Base-by-base conservation (phyloP, 2,888 invertebrate genomes). In the Epiperipatus broadwayi region DNA sequence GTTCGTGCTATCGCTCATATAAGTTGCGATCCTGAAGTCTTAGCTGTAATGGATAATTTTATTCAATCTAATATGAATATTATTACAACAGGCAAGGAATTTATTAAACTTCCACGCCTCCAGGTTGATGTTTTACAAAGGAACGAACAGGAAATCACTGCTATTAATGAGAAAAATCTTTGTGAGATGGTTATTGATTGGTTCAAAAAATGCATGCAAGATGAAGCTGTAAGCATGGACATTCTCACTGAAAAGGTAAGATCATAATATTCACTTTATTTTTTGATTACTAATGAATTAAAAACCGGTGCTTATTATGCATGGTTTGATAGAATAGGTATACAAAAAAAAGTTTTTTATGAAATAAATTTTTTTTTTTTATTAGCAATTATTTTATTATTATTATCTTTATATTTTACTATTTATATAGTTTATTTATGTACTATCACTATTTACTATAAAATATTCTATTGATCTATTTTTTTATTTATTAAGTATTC, bases 81-180 rank as follows among this genome's bases (percentile, higher is more conserved):
- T 3, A 2, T 8, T 5, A 8, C 14, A 10, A 65, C 64, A 50
- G 66, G 66, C 49, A 71, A 72, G 40, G 68, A 70, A 40, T 62
- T 77, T 41, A 64, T 70, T 40, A 63, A 69, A 29, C 62, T 80
- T 48, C 73, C 74, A 10, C 69, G 72, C 50, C 64, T 76, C 33
- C 69, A 70, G 46, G 70, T 80, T 42, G 78, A 79, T 58, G 68
- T 81, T 46, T 59, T 81, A 47, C 75, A 78, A 53, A 73, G 73
- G 53, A 71, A 72, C 12, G 67, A 71, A 48, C 70, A 73, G 46
- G 72, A 73, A 53, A 72, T 73, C 65, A 70, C 54, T 28, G 49
- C 59, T 50, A 55, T 65, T 25, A 67, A 66, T 45, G 64, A 68
- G 41, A 65, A 63, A 40, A 70, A 71, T 19, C 57, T 75, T 36